These are phyloP conservation scores for Drymodes brunneopygia DNA, from an alignment of 2,113 vertebrate species.

Conservation along the genomic window DNA sequence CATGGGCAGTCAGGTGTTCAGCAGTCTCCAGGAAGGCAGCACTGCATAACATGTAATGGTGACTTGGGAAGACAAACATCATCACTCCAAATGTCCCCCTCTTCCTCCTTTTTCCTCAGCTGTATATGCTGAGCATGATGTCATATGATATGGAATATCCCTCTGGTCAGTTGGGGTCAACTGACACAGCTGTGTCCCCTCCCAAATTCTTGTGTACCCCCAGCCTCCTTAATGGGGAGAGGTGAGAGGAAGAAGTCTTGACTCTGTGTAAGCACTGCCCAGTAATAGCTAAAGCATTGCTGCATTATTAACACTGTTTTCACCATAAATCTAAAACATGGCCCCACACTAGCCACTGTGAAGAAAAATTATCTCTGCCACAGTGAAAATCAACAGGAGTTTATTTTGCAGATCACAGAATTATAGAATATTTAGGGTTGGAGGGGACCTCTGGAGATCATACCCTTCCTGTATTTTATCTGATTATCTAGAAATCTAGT, in stretches of 20 bases:
- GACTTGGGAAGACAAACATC: background rate
- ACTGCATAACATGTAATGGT: fast-evolving
- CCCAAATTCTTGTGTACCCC: background rate
- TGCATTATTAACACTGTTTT: background rate
- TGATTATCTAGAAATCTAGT: background rate
- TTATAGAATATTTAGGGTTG: background rate
- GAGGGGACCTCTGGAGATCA: background rate
- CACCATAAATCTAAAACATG: background rate
- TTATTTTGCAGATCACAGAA: background rate
- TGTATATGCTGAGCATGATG: background rate
- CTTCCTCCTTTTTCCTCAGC: background rate
- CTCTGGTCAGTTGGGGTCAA: background rate
- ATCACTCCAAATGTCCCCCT: fast-evolving
- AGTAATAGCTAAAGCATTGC: background rate
- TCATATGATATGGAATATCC: background rate
- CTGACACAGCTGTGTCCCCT: background rate
- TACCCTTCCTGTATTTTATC: background rate
- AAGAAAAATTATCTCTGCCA: background rate
- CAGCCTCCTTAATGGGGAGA: background rate
- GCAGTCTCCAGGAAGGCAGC: background rate
- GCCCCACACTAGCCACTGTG: no score
- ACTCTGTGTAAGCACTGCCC: background rate
- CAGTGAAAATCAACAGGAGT: background rate
- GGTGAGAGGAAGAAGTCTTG: background rate
- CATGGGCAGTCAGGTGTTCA: no score